phyloP scores from a whole-genome alignment of 1,140 invertebrate species.

The Drosophila sucinea region DNA sequence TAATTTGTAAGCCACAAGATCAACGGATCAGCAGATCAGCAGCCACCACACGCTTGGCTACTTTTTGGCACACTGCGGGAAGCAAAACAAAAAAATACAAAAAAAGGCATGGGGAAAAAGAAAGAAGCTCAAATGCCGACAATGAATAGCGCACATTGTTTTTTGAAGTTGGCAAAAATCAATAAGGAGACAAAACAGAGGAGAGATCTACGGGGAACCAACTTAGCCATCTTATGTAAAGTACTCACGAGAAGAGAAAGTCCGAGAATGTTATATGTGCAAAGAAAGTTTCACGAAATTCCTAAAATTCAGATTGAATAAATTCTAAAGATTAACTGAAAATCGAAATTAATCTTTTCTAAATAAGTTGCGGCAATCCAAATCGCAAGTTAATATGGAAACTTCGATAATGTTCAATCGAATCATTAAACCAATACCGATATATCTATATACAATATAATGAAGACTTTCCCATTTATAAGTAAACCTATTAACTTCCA shows the following conservation, averaged over 20 bases:
- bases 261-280: not conserved
- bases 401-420: too few species aligned
- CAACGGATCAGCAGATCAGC: constrained; percentile 42
- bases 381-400: too few species aligned
- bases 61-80: constrained; percentile 73
- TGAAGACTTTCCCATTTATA: too few species aligned
- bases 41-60: constrained; percentile 70
- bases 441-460: too few species aligned
- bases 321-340: too few species aligned
- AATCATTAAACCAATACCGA: too few species aligned
- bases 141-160: constrained; percentile 75
- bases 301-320: too few species aligned
- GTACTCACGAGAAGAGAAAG: not conserved
- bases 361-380: too few species aligned
- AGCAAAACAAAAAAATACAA: constrained; percentile 25
- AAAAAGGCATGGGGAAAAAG: not conserved
- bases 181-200: not conserved
- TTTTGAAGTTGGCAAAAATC: constrained; percentile 11
- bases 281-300: not conserved
- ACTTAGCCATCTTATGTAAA: not conserved
- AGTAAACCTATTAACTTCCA: too few species aligned
- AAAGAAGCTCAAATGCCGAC: constrained; percentile 68
- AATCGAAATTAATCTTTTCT: too few species aligned
- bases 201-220: not conserved
- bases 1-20: constrained; percentile 75